Evolutionary conservation across 2,797 vertebrate genomes (phyloP), one percentile per base, ranked within the genome.

Genomic region (Myotis pilosus): DNA sequence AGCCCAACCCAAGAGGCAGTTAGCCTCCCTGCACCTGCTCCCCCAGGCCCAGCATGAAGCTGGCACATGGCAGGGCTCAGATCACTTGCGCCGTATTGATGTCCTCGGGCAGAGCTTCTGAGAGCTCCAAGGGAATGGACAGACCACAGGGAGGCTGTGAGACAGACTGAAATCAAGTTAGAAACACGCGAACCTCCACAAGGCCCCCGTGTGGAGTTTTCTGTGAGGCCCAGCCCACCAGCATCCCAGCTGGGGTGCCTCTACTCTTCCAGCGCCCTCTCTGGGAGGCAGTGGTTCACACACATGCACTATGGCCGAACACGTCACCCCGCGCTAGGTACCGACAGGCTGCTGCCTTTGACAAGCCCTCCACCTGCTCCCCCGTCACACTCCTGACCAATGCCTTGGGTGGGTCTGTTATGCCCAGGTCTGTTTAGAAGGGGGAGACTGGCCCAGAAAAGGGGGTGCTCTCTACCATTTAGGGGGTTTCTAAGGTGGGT

Each of bases 151-250:
- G 51, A 64, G 44, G 28, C 47, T 0, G 5, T 5, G 38, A 79
- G 49, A 51, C 7, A 23, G n/a, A 20, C 44, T 81, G 23, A 57
- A 38, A 41, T 0, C 16, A 17, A 30, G 47, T 9, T 4, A n/a
- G 44, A 81, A 22, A 13, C 11, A 22, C 25, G 36, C 44, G 8
- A 74, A 41, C 41, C 36, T n/a, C 49, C 0, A 1, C 3, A 13
- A 16, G 15, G 41, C 10, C 25, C 47, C 16, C 0, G 0, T 0
- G 0, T 3, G 25, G n/a, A 49, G 22, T 36, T 33, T 20, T 9
- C 0, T 0, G 30, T 0, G 0, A 57, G 69, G 51, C 64, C 75
- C 7, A 8, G 66, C 19, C n/a, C 23, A 6, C 4, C 1, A 38
- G 83, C 49, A 23, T 1, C 62, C 57, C 16, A 69, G 75, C 49